phyloP scores from a whole-genome alignment of 30 jellyfish, hydroid and myxozoan species.

The Rhopilema esculentum region DNA sequence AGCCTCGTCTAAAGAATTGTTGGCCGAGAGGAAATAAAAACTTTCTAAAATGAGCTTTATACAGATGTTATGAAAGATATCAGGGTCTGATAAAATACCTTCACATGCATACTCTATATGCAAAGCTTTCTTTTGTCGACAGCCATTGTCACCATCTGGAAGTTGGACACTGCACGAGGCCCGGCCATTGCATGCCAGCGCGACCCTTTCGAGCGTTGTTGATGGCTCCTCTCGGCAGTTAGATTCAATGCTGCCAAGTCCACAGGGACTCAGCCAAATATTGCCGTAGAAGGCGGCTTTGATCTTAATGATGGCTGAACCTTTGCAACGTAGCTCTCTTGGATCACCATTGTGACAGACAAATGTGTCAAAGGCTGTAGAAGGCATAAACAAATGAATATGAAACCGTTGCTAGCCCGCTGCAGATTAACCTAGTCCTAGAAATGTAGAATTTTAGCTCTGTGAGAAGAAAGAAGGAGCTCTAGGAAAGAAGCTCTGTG shows the following conservation, averaged over 20 bases:
- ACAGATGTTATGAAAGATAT: too few relatives aligned
- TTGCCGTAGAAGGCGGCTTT: constrained; percentile 68
- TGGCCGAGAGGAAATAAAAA: too few relatives aligned
- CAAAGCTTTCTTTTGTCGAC: constrained; percentile 16
- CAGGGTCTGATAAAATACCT: too few relatives aligned
- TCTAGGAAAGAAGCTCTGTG: too few relatives aligned
- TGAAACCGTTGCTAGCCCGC: neutral
- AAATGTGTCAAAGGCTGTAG: constrained; percentile 48
- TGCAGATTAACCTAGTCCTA: too few relatives aligned
- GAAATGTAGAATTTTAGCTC: too few relatives aligned
- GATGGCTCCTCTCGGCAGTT: constrained; percentile 61
- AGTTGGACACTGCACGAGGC: constrained; percentile 24
- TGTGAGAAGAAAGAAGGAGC: too few relatives aligned
- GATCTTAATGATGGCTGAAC: constrained; percentile 24
- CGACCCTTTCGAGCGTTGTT: constrained; percentile 21
- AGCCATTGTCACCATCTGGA: constrained; percentile 2
- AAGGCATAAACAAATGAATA: neutral
- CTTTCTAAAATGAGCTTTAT: too few relatives aligned
- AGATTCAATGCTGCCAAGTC: constrained; percentile 51
- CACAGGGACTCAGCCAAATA: constrained; percentile 80
- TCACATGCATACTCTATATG: constrained; percentile 75
- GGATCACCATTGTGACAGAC: constrained; percentile 40
- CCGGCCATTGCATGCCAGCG: constrained; percentile 55
- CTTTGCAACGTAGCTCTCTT: constrained; percentile 33
- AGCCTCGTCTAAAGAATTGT: too few relatives aligned